phyloP scores from a whole-genome alignment of 30 jellyfish, hydroid and myxozoan species.

The Mastigias papua region DNA sequence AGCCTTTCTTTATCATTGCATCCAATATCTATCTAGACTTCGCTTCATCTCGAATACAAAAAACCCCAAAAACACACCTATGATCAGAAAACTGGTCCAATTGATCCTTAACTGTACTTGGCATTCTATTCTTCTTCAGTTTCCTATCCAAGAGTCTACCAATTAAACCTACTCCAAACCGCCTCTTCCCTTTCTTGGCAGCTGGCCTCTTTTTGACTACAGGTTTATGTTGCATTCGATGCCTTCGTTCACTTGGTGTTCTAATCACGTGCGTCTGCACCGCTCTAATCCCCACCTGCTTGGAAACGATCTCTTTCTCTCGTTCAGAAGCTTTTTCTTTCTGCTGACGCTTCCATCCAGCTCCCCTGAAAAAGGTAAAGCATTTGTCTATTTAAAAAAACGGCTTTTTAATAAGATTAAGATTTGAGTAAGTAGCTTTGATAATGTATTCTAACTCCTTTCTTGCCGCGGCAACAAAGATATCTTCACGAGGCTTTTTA shows the following conservation, averaged over 20 bases:
- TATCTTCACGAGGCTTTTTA: too few relatives aligned
- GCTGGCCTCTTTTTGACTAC: slow-evolving; percentile 61
- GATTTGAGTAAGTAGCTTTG: too few relatives aligned
- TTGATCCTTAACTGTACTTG: slow-evolving; percentile 84
- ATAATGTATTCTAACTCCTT: too few relatives aligned
- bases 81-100: slow-evolving; percentile 91
- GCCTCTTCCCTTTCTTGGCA: slow-evolving; percentile 69
- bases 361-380: slow-evolving; percentile 64
- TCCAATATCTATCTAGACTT: too few relatives aligned
- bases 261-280: slow-evolving; percentile 81
- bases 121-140: slow-evolving; percentile 60
- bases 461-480: too few relatives aligned
- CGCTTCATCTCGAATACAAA: too few relatives aligned
- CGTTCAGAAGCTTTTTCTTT: slow-evolving; percentile 69
- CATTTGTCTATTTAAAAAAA: too few relatives aligned
- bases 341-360: slow-evolving; percentile 89
- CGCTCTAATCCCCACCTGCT: slow-evolving; percentile 58
- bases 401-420: too few relatives aligned
- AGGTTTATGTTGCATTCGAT: slow-evolving; percentile 87
- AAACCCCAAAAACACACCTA: slow-evolving; percentile 56
- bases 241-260: slow-evolving; percentile 91
- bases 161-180: slow-evolving; percentile 85
- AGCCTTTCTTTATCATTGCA: too few relatives aligned
- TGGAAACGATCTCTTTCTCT: slow-evolving; percentile 62
- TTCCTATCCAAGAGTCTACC: slow-evolving; percentile 82